Base-by-base conservation (phyloP, 2,888 invertebrate species). In the Caenorhabditis angaria region DNA sequence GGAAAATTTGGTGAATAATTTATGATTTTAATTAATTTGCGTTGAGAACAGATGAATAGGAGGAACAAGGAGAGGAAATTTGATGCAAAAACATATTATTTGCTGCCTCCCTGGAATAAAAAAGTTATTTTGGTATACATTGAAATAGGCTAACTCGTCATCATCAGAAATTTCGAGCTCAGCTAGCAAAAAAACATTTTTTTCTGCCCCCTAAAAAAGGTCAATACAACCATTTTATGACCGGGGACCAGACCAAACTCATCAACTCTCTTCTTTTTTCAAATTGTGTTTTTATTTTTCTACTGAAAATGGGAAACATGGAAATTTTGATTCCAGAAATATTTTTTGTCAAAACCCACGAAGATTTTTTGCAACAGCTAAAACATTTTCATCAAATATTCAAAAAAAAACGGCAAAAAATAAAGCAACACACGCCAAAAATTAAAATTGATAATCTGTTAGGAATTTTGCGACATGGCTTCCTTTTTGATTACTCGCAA, bases 401-500 rank as follows among this genome's bases (percentile, higher is more conserved):
- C 35, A 22, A 56, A 47, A 18, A 24, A 58, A 18, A 58, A 58
- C n/a, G n/a, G n/a, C n/a, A n/a, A 8, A 54, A 54, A 54, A 27
- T 3, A 27, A 27, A 54, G 27, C 6, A 54, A 27, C 22, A 22
- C n/a, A n/a, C n/a, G n/a, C n/a, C n/a, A 50, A 24, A 56, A 48
- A 64, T 61, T 51, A 70, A 32, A 65, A 71, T 22, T 67, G 66
- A 67, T 67, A 67, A 63, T 67, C 71, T 8, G 67, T 67, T 29
- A 64, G 35, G 53, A 71, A 71, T 29, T 67, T 66, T 20, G 66
- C 67, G 28, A 72, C 58, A 27, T 54, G 61, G 12, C 62, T 65
- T 8, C 77, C 77, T 50, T 72, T 65, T 10, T 56, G 10, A 62
- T 74, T 77, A 35, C 60, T 53, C n/a, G 77, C 77, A 22, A 75